Base-by-base conservation (phyloP, 2,113 vertebrate genomes). In the Panurus biarmicus region DNA sequence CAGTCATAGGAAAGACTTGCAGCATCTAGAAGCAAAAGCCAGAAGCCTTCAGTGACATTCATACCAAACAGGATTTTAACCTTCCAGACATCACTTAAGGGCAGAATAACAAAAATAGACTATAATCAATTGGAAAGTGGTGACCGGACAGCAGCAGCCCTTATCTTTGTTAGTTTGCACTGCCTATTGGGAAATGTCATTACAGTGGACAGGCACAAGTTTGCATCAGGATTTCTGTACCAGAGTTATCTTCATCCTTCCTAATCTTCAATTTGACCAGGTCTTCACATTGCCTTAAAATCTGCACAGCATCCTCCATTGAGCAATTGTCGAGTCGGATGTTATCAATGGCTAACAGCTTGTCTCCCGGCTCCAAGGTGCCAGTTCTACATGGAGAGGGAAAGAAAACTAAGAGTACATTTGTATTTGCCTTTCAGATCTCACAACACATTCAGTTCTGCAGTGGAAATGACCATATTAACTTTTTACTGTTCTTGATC, bases 171-270 rank as follows among this genome's bases (percentile, higher is more conserved):
- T 73, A 45, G 66, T 71, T 82, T 84, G 90, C 61, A 56, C 93
- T 93, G 89, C 79, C 80, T 94, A 94, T n/a, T 86, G 64, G 62
- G 87, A 95, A 93, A 96, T 88, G 85, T 91, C 85, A 94, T 96
- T 95, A 97, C 87, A 92, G 84, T 50, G 57, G 51, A 76, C 72
- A 56, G 77, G 75, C 58, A 42, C 24, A 64, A 88, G 84, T 94
- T 76, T 87, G 89, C n/a, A 93, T 88, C 36, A 81, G 54, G 72
- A 71, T 86, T 96, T 94, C 85, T 94, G 23, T 97, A 99, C 99
- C 99, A 8, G 99, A 98, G 96, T 99, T 99, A 98, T 99, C 99
- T 96, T 99, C 99, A 44, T 99, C 99, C 90, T 99, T 99, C 87
- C 99, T 98, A 95, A 99, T 98, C 90, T 99, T 98, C 66, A 99